A percentile compares a stretch with the other conserved stretches of the same genome.
Evolutionary conservation across 2,888 invertebrate genomes (phyloP).

Genomic region (Notocelia uddmanniana): DNA sequence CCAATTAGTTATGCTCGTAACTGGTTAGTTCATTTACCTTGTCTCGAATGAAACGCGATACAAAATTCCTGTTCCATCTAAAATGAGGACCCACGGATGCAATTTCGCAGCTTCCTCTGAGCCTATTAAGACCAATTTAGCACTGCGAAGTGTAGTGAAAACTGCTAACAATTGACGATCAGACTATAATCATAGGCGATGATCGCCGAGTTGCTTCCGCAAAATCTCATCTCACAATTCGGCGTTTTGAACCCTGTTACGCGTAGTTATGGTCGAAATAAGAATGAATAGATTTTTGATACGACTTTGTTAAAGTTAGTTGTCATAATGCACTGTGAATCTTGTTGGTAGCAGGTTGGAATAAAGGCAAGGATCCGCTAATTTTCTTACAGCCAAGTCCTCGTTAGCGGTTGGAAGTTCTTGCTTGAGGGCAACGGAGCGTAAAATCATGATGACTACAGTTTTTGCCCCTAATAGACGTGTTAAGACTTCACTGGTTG

Average conservation of each 20-base stretch:
- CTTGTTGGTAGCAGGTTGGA: conserved; percentile 36
- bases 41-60: conserved; percentile 1
- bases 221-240: background rate
- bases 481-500: no score
- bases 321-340: conserved; percentile 36
- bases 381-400: conserved; percentile 31
- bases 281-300: background rate
- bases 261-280: background rate
- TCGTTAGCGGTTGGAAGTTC: conserved; percentile 21
- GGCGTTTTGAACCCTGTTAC: background rate
- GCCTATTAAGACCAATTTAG: conserved; percentile 68
- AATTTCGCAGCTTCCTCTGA: conserved; percentile 72
- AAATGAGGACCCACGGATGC: conserved; percentile 73
- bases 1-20: background rate
- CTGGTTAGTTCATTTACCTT: background rate
- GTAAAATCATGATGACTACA: conserved; percentile 32
- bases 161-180: conserved; percentile 57
- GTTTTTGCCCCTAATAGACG: background rate
- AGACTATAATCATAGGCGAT: conserved; percentile 52
- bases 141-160: conserved; percentile 64
- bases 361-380: conserved; percentile 15
- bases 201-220: background rate
- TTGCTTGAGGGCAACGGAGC: conserved; percentile 30
- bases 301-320: background rate
- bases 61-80: conserved; percentile 47